Evolutionary conservation across 2,888 invertebrate genomes (phyloP), one percentile per base, ranked within the genome.

Genomic region (Gastracanthus pulcherrimus): DNA sequence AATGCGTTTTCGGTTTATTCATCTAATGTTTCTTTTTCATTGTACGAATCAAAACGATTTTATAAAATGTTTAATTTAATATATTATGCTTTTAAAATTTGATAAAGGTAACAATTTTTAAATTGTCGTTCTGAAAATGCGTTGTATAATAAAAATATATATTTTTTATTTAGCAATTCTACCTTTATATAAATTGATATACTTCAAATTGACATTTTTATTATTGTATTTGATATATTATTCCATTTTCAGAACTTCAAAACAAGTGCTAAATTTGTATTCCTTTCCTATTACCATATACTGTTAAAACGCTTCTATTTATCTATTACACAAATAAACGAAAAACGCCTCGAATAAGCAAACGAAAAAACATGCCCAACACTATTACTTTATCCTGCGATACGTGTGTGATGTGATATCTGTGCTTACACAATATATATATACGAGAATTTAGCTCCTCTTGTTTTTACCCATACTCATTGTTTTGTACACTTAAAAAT

Each of bases 401-500:
- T 55, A 31, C 16, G 45, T 51, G n/a, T 23, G 23, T 51, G 31
- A 55, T 78, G 36, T 41, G 36, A 36, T 62, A 71, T 71, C 26
- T 36, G 62, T 77, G 62, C 51, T 70, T 64, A 78, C 26, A 51
- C 36, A 19, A 62, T 29, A 48, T 23, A n/a, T 45, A 26, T 55
- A 51, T 26, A 64, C 31, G 55, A 41, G n/a, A 41, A 34, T 31
- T 72, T 29, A 1, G 4, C 23, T 29, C 16, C n/a, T 16, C 34
- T 58, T 26, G n/a, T 60, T 6, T 23, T 3, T 31, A 34, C 16
- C 23, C 58, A 26, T 64, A n/a, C n/a, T 75, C 41, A 69, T 34
- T 19, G 34, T 34, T 29, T 34, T 36, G 23, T 48, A 67, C 16
- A 62, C 51, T 75, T 80, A 80, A 82, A 74, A 80, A 76, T 80